Base-by-base conservation (phyloP, 2,888 invertebrate genomes). In the Pilophorus perplexus region DNA sequence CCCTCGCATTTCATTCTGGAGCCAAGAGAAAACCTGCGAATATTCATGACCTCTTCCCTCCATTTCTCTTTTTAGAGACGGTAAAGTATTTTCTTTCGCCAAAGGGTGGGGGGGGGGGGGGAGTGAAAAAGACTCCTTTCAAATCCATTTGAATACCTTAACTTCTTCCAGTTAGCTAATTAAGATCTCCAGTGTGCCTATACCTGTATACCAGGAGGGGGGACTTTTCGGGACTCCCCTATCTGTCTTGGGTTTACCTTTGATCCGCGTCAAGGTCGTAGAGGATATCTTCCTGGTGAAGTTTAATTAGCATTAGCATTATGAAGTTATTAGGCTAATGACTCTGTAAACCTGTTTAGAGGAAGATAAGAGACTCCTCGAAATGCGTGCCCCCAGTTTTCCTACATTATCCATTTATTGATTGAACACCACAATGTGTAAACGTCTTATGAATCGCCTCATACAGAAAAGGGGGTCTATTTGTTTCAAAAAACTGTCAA, bases 121-220 rank as follows among this genome's bases (percentile, higher is more conserved):
- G n/a, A n/a, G n/a, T n/a, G n/a, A n/a, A n/a, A n/a, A n/a, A n/a
- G n/a, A 25, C 46, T 23, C 23, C 14, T 46, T 46, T 46, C 23
- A 22, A 46, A 46, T 23, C 22, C 46, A 46, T 46, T 23, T 46
- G 46, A 23, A 23, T 46, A 46, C 23, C 46, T 25, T 46, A 46
- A 46, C 23, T 46, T 46, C 46, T 46, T 46, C 46, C 46, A 5
- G 46, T 46, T 46, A 46, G 46, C 46, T 46, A 46, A 46, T 46
- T 46, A 46, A 22, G 12, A 25, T 46, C 46, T 25, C 46, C n/a
- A n/a, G 46, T 23, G 23, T n/a, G 46, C 12, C 46, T 20, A n/a
- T n/a, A n/a, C n/a, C n/a, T n/a, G n/a, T n/a, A n/a, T n/a, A n/a
- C n/a, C n/a, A n/a, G n/a, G n/a, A 14, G 46, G 12, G 46, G 4